Percentiles rank a stretch among this genome's conserved stretches.
Conservation (phyloP, 2,797 vertebrate species). For the Chrysocyon brachyurus region DNA sequence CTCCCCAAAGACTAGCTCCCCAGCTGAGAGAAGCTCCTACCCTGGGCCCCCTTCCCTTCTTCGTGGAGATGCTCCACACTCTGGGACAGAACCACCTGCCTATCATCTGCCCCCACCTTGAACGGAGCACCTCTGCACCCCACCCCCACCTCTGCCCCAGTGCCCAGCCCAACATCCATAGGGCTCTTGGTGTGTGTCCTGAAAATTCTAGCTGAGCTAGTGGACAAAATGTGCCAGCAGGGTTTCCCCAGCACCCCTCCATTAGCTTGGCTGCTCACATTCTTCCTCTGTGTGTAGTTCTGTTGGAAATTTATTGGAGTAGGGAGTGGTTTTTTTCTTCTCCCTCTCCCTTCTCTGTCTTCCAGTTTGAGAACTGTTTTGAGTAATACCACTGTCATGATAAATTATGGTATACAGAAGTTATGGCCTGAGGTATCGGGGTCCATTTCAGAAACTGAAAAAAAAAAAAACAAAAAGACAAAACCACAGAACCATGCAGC, state of each 20-base stretch:
- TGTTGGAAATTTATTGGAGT: background rate
- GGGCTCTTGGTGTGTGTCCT: background rate
- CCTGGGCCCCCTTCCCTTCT: background rate
- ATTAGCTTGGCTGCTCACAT: background rate
- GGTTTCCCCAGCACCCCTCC: background rate
- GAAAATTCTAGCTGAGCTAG: background rate
- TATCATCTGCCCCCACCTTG: background rate
- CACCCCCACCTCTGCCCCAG: background rate
- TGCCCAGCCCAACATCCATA: accelerated
- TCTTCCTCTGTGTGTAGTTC: background rate
- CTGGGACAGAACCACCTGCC: no score
- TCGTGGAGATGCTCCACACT: accelerated
- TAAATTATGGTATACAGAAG: background rate
- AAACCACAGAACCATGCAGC: background rate
- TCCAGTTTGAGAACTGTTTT: constrained; percentile 27
- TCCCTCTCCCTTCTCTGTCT: constrained; percentile 34
- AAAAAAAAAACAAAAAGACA: background rate
- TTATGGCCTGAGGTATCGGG: background rate
- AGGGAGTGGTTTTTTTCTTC: background rate
- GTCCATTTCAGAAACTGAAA: background rate
- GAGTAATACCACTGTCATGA: background rate
- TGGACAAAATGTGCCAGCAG: background rate
- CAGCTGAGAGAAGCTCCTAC: background rate
- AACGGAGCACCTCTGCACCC: background rate
- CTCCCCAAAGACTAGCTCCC: background rate